Base-by-base conservation (phyloP, 2,888 invertebrate genomes). In the Trypoxylon attenuatum region DNA sequence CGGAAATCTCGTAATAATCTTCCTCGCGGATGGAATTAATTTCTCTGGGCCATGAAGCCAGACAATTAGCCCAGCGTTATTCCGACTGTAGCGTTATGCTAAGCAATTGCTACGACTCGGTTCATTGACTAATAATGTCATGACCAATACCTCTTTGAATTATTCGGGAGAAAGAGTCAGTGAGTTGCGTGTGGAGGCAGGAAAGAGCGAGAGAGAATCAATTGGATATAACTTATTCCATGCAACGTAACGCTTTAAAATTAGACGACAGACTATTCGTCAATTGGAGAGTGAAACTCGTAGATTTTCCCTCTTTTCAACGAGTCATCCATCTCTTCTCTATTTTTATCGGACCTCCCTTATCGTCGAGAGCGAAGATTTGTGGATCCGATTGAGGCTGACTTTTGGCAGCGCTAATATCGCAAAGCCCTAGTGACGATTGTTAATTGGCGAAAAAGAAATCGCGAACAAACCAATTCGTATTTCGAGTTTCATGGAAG, bases 121-220 rank as follows among this genome's bases (percentile, higher is more conserved):
- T 61, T 71, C 68, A 71, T 71, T 69, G 69, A 64, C 64, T 61
- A 61, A 69, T 58, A 69, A 71, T 62, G 61, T 49, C 55, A 16
- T 55, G 62, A 62, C 54, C n/a, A n/a, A n/a, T n/a, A n/a, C n/a
- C n/a, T n/a, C n/a, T n/a, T n/a, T n/a, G n/a, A n/a, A n/a, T n/a
- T n/a, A n/a, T n/a, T 10, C n/a, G 25, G 22, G 22, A 52, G 45
- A 45, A 16, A 25, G 15, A 39, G 15, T 5, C 5, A 39, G 39
- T 4, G 29, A 21, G 19, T 25, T 29, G 51, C 16, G 23, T 39
- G 55, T 46, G n/a, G 25, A 21, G 51, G 49, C 25, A 38, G 55
- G 41, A 29, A 6, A 15, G 22, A 50, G 50, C 6, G 15, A 16
- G 6, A n/a, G 16, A 25, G 19, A 18, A 27, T 8, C 5, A 25